Conservation (phyloP, 2,113 vertebrate species). For the Rhabdomys dilectus region DNA sequence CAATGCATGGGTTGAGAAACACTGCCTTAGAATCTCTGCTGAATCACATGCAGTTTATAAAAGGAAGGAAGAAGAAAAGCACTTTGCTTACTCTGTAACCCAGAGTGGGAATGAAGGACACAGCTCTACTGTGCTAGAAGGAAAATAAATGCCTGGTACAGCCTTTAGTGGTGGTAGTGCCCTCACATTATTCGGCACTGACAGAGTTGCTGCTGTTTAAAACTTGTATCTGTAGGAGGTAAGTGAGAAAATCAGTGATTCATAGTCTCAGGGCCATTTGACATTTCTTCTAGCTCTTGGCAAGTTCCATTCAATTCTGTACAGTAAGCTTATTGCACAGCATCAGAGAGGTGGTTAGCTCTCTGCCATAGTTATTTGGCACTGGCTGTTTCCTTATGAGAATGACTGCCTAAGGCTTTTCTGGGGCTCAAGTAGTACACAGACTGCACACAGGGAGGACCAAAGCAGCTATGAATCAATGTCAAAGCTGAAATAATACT, state of each 20-base stretch:
- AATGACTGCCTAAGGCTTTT: background rate
- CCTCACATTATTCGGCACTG: background rate
- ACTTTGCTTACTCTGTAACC: slow-evolving; percentile 36
- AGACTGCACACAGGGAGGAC: background rate
- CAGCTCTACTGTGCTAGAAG: background rate
- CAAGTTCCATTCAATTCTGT: slow-evolving; percentile 40
- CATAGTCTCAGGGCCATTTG: slow-evolving; percentile 37
- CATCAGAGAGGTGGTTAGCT: background rate
- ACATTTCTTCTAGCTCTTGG: slow-evolving; percentile 54
- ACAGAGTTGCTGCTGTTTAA: slow-evolving; percentile 7
- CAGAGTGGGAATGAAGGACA: background rate
- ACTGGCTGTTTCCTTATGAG: background rate
- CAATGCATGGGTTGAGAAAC: background rate
- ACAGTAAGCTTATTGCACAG: background rate
- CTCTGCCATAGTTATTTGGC: background rate
- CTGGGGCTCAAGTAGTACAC: no score
- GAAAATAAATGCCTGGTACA: background rate
- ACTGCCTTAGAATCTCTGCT: background rate
- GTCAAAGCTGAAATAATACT: background rate
- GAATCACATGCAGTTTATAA: background rate
- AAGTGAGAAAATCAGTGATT: slow-evolving; percentile 51
- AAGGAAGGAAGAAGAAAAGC: background rate
- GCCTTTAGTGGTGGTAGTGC: background rate
- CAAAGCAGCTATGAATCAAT: background rate
- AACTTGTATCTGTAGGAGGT: slow-evolving; percentile 46